Evolutionary conservation across 2,113 vertebrate species (phyloP), one percentile per base, ranked within the genome.

Genomic region (Motacilla tschutschensis): DNA sequence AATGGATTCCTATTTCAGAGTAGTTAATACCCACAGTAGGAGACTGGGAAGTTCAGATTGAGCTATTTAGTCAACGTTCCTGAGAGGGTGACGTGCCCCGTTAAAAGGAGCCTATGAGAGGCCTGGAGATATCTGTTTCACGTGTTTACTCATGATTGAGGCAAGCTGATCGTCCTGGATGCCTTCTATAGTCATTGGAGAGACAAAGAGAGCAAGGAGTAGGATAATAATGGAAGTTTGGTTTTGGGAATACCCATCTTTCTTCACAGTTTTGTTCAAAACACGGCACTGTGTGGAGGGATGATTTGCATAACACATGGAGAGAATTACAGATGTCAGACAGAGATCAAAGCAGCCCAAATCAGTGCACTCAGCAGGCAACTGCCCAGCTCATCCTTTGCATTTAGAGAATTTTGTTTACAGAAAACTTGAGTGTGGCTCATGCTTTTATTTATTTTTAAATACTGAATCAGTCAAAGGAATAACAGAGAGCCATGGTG

Each of bases 71-170:
- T 77, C 65, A 74, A 0, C 2, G 1, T 67, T 69, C 54, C 54
- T n/a, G 50, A 53, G 28, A 38, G 41, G 46, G 24, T 33, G 31
- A 35, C 0, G 0, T 76, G 38, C 74, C 10, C 31, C 0, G 0
- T 74, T 28, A 35, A 59, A 50, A 71, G 65, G 58, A 33, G 31
- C 29, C 0, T 2, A 5, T 21, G 26, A 53, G 83, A 83, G 29
- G 38, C 60, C 51, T 58, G 47, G 35, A 50, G 36, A 54, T 43
- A 12, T 5, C 41, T 50, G 8, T 58, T 69, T 66, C 51, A 51
- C 3, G 1, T 31, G 28, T 62, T 77, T 73, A 50, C 54, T 83
- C 9, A 1, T 17, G 9, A 3, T 51, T 62, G 47, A 66, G 58
- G 40, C 57, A 83, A 48, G 5, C 38, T 75, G 12, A 35, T 79